These are phyloP conservation scores for Porites lutea DNA, from an alignment of 64 coral and sea anemone genomes.

Conservation along the genomic window DNA sequence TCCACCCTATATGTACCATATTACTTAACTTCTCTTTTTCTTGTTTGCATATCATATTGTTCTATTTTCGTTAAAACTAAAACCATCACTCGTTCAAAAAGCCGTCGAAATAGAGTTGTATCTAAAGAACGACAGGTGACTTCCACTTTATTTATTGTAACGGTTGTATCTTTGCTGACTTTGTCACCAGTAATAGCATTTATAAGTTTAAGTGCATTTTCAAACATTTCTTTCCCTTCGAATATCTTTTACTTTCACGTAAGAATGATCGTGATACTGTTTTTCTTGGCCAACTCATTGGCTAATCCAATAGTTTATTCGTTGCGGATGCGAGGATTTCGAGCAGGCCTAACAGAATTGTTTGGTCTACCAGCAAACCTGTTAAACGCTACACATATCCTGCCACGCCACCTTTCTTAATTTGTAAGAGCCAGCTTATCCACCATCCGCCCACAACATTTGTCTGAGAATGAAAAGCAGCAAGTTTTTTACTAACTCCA, in stretches of 20 bases:
- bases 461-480: no score
- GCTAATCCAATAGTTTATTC: background rate
- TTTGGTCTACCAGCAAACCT: no score
- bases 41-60: background rate
- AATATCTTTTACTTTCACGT: background rate
- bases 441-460: no score
- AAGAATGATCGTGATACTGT: background rate
- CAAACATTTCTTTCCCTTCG: no score
- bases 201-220: no score
- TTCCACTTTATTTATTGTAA: background rate
- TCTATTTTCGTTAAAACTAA: background rate
- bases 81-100: no score
- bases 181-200: background rate
- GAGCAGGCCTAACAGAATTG: background rate
- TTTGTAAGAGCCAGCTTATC: no score
- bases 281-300: background rate
- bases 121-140: background rate
- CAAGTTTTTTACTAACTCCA: no score
- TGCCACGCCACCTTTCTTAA: no score
- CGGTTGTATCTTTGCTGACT: background rate
- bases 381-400: no score
- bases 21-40: background rate
- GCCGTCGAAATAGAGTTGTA: background rate
- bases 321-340: background rate
- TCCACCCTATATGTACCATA: background rate